These are phyloP conservation scores for Anthonomus grandis DNA, from an alignment of 1,140 invertebrate genomes.

Conservation along the genomic window DNA sequence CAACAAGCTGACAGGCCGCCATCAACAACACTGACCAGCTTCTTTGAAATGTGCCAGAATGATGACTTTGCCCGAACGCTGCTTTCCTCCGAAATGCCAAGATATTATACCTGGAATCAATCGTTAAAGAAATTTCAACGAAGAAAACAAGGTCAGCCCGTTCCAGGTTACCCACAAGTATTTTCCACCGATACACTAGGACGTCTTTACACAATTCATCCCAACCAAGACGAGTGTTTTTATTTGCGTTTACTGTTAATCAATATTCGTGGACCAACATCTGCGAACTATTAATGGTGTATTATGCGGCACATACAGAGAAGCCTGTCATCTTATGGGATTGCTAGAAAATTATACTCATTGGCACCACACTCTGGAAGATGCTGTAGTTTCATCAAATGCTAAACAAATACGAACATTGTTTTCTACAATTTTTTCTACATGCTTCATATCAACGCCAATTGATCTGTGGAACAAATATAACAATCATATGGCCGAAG, in stretches of 20 bases:
- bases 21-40: conserved; percentile 41
- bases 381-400: too few species aligned
- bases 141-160: conserved; percentile 41
- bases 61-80: conserved; percentile 49
- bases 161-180: conserved; percentile 39
- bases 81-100: conserved; percentile 48
- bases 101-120: conserved; percentile 49
- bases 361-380: too few species aligned
- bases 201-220: conserved; percentile 45
- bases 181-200: conserved; percentile 44
- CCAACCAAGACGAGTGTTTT: conserved; percentile 49
- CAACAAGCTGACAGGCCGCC: conserved; percentile 18
- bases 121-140: conserved; percentile 43
- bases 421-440: too few species aligned
- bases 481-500: too few species aligned
- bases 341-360: too few species aligned
- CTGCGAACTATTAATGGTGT: conserved; percentile 50
- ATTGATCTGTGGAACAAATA: too few species aligned
- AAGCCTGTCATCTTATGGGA: too few species aligned
- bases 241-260: conserved; percentile 50
- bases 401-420: too few species aligned
- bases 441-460: too few species aligned
- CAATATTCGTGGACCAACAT: conserved; percentile 50
- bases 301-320: too few species aligned
- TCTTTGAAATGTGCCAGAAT: conserved; percentile 47